Evolutionary conservation across 2,888 invertebrate genomes (phyloP).

Genomic region (Netelia inedita): DNA sequence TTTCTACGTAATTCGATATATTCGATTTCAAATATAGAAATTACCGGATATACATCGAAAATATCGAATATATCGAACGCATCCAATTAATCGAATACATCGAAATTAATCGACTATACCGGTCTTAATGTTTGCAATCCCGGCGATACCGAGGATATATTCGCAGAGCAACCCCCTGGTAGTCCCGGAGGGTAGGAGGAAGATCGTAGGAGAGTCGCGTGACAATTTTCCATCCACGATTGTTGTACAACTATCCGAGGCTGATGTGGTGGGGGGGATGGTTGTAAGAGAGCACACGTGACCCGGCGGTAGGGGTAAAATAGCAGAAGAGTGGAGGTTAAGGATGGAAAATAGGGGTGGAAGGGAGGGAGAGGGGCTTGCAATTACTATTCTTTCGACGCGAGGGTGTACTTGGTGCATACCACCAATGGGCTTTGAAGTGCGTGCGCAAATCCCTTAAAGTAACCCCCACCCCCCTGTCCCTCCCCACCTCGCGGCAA

Average conservation of each 20-base stretch:
- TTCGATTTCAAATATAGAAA: neutral
- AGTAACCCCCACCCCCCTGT: conserved; percentile 64
- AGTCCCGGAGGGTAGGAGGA: neutral
- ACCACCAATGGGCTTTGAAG: conserved; percentile 71
- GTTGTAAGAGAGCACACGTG: conserved; percentile 9
- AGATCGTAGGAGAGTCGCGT: too few relatives aligned
- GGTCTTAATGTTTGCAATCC: neutral
- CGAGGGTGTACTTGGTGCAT: conserved; percentile 59
- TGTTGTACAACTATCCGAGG: conserved; percentile 6
- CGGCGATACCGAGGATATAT: neutral
- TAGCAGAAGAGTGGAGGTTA: conserved; percentile 2
- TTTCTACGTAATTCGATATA: neutral
- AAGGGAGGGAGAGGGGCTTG: conserved; percentile 57
- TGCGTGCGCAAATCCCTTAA: conserved; percentile 71
- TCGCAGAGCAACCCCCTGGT: conserved; percentile 1
- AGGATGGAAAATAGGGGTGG: conserved; percentile 1
- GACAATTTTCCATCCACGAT: conserved; percentile 5
- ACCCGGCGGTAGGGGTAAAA: conserved; percentile 38
- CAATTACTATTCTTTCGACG: conserved; percentile 71
- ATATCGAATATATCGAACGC: conserved; percentile 1
- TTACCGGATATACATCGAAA: neutral
- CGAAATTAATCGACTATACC: neutral
- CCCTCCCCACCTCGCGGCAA: conserved; percentile 67
- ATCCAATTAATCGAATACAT: neutral
- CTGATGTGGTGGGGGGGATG: conserved; percentile 8